Evolutionary conservation across 2,797 vertebrate genomes (phyloP).

Genomic region (Numenius phaeopus): DNA sequence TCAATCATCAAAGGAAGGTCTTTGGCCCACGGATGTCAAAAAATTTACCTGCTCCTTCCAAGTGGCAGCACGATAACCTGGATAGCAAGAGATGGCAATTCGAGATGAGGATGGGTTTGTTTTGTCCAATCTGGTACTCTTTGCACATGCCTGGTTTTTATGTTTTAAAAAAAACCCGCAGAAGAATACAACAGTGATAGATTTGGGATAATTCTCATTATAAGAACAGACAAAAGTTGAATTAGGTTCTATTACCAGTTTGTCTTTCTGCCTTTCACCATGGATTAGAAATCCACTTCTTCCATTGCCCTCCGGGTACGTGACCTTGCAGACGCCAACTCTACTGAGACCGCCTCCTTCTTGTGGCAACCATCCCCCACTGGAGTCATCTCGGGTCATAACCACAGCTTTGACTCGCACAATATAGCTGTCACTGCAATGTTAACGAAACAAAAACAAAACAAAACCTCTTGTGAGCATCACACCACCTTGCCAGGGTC

Average conservation of each 20-base stretch:
- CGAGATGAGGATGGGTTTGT: background rate
- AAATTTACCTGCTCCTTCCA: conserved; percentile 34
- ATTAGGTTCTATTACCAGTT: conserved; percentile 87
- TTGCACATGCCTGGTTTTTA: background rate
- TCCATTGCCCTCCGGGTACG: conserved; percentile 88
- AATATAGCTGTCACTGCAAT: conserved; percentile 98
- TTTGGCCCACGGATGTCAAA: background rate
- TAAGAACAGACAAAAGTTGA: conserved; percentile 52
- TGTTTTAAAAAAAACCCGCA: background rate
- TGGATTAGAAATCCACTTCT: conserved; percentile 95
- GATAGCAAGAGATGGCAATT: background rate
- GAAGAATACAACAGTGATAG: conserved; percentile 30
- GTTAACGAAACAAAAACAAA: conserved; percentile 65
- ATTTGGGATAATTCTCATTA: conserved; percentile 38
- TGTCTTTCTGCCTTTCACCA: conserved; percentile 96
- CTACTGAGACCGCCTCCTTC: conserved; percentile 96
- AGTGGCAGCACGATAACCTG: background rate
- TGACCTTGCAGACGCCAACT: conserved; percentile 96
- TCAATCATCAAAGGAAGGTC: background rate
- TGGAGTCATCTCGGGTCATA: conserved; percentile 99
- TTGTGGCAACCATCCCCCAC: conserved; percentile 98
- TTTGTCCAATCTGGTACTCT: background rate
- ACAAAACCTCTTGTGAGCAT: conserved; percentile 51
- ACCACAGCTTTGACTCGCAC: conserved; percentile 99
- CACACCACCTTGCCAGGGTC: background rate